Evolutionary conservation across 1,140 invertebrate species (phyloP), one percentile per base, ranked within the genome.

Genomic region (Holotrichia oblita): DNA sequence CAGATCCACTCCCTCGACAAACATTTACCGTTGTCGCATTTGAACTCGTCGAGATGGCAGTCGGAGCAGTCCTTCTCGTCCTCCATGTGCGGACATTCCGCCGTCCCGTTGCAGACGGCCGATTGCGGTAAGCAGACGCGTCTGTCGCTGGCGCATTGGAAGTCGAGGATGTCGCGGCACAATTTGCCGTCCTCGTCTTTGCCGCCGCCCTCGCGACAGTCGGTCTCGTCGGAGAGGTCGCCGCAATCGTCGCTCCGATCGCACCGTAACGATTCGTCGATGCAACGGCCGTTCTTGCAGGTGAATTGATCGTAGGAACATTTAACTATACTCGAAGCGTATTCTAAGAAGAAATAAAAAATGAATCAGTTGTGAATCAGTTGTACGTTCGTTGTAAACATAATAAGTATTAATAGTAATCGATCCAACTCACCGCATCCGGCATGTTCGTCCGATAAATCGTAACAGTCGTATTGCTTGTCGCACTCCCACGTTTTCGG

Each of bases 401-500:
- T n/a, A n/a, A n/a, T n/a, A n/a, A n/a, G n/a, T n/a, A n/a, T n/a
- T n/a, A n/a, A n/a, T n/a, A n/a, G n/a, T n/a, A n/a, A n/a, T n/a
- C n/a, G n/a, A n/a, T n/a, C n/a, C n/a, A 69, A 83, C 81, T 87
- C 87, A 86, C 90, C 86, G 82, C 93, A 94, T 42, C 89, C 85
- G 4, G 88, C 83, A 44, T 87, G 87, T 87, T 95, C 94, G 84
- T 96, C 94, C 0, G 91, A 92, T 0, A 90, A 90, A 83, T 96
- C 94, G 0, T 82, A 79, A 83, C 94, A 96, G 81, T 95, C 94
- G 6, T 86, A 81, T 72, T 89, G 87, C 0, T 89, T 89, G 82
- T 97, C 95, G 87, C 96, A 97, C 61, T 90, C 88, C 92, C 93
- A 96, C 0, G 87, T 87, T 17, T 88, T 87, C 0, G 91, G 88